These are phyloP conservation scores for Cheilosia impressa DNA, from an alignment of 2,888 invertebrate genomes.

Conservation along the genomic window DNA sequence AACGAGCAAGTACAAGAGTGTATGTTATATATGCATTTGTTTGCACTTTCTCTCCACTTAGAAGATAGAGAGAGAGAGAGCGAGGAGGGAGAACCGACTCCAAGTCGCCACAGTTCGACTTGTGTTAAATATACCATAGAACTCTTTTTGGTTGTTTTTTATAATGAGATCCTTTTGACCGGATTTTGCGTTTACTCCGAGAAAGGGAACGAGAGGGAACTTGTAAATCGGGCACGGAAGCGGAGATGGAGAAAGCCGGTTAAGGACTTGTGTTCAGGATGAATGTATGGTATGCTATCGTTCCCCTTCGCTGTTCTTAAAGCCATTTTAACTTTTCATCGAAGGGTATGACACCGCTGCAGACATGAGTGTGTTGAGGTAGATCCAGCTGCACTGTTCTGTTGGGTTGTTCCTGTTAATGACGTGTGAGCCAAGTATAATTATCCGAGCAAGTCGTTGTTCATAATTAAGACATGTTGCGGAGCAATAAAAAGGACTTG, in stretches of 20 bases:
- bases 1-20: constrained; percentile 16
- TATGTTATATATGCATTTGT: constrained; percentile 35
- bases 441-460: constrained; percentile 49
- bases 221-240: constrained; percentile 5
- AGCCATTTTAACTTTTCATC: constrained; percentile 31
- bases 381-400: constrained; percentile 10
- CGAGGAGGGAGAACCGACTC: not conserved
- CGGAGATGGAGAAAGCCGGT: constrained; percentile 8
- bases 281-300: constrained; percentile 4
- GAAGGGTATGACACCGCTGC: not conserved
- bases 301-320: constrained; percentile 10
- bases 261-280: constrained; percentile 21
- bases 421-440: constrained; percentile 52
- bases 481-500: constrained; percentile 19
- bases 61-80: not conserved
- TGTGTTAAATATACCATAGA: constrained; percentile 3
- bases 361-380: not conserved
- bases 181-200: constrained; percentile 64
- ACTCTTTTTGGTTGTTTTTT: constrained; percentile 27
- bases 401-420: constrained; percentile 44
- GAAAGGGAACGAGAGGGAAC: not conserved
- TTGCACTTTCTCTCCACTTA: constrained; percentile 29
- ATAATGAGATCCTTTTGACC: constrained; percentile 73
- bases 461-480: constrained; percentile 48
- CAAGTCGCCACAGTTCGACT: constrained; percentile 52